A percentile compares a stretch with the other conserved stretches of the same genome.
phyloP scores from a whole-genome alignment of 2,113 vertebrate genomes.

The Donacobius atricapilla region DNA sequence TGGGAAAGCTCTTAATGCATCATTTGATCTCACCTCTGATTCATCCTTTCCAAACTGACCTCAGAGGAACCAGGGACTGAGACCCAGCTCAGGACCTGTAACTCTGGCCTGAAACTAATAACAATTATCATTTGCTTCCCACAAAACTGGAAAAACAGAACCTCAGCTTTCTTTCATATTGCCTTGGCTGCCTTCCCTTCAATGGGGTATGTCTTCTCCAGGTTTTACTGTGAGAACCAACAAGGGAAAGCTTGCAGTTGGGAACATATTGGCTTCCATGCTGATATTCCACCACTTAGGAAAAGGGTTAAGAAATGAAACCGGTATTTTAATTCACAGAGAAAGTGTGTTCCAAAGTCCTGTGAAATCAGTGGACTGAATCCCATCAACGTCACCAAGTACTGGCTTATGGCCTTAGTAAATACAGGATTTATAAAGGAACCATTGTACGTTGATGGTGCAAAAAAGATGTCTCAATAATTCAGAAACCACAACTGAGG shows the following conservation, averaged over 20 bases:
- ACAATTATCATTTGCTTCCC: neutral
- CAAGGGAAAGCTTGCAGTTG: neutral
- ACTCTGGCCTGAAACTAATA: neutral
- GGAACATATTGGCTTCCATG: neutral
- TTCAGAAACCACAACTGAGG: neutral
- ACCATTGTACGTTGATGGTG: neutral
- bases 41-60: slow-evolving; percentile 46
- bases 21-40: slow-evolving; percentile 40
- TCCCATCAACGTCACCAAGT: slow-evolving; percentile 16
- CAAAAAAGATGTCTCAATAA: slow-evolving; percentile 1
- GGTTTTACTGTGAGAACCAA: neutral
- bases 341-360: neutral
- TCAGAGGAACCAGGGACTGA: slow-evolving; percentile 17
- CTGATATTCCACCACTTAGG: neutral
- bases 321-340: neutral
- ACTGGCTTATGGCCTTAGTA: slow-evolving; percentile 43
- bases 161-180: slow-evolving; percentile 27
- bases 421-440: slow-evolving; percentile 40
- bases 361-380: slow-evolving; percentile 24
- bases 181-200: slow-evolving; percentile 17
- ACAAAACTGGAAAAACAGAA: slow-evolving; percentile 29
- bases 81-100: neutral
- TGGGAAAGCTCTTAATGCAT: slow-evolving; percentile 10
- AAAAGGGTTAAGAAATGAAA: slow-evolving; percentile 35
- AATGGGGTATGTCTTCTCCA: neutral